phyloP scores from a whole-genome alignment of 2,113 vertebrate genomes.

The Thunnus maccoyii region DNA sequence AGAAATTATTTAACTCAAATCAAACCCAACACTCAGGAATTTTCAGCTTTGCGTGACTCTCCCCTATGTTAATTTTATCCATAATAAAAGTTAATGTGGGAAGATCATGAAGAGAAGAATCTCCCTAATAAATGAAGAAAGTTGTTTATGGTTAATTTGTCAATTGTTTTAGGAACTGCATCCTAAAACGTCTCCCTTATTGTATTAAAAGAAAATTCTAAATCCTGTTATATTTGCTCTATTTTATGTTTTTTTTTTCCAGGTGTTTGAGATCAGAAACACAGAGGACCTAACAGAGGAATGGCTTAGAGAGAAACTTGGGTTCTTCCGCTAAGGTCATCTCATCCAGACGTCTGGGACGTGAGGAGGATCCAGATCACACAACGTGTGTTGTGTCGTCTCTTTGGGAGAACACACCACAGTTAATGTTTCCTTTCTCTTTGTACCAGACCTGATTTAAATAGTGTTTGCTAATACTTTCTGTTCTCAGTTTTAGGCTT shows the following conservation, averaged over 20 bases:
- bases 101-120: too few relatives aligned
- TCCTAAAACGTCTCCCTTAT: too few relatives aligned
- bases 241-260: slow-evolving; percentile 38
- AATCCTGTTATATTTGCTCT: neutral
- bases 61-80: too few relatives aligned
- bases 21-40: too few relatives aligned
- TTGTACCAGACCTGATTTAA: slow-evolving; percentile 57
- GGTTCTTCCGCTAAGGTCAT: slow-evolving; percentile 91
- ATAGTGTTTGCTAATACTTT: slow-evolving; percentile 41
- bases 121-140: too few relatives aligned
- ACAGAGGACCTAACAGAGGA: slow-evolving; percentile 98
- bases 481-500: slow-evolving; percentile 26
- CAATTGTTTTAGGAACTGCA: too few relatives aligned
- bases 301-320: slow-evolving; percentile 96
- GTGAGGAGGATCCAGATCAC: slow-evolving; percentile 56
- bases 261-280: slow-evolving; percentile 99
- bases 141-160: too few relatives aligned
- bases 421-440: slow-evolving; percentile 62
- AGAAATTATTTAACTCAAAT: too few relatives aligned
- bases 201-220: neutral
- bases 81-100: too few relatives aligned
- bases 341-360: slow-evolving; percentile 18
- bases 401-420: slow-evolving; percentile 58
- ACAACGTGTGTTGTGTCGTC: slow-evolving; percentile 52
- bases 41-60: too few relatives aligned